A percentile compares a stretch with the other conserved stretches of the same genome.
Evolutionary conservation across 2,888 invertebrate genomes (phyloP).

Genomic region (Stenolophus ochropezus): DNA sequence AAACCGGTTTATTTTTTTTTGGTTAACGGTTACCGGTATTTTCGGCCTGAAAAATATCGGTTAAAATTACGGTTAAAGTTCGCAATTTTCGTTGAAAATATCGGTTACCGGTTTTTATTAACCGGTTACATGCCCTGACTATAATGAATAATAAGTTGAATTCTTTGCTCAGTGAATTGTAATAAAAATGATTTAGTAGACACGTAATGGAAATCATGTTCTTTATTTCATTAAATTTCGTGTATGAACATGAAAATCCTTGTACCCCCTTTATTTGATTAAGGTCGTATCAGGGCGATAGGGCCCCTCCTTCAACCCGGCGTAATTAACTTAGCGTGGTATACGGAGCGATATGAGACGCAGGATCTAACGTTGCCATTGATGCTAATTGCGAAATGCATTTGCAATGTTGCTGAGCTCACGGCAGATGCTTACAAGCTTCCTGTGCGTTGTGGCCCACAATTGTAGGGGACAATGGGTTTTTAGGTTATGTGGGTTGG

Average conservation of each 20-base stretch:
- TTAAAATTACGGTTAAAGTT: too few relatives aligned
- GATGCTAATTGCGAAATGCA: slow-evolving; percentile 35
- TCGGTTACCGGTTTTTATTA: too few relatives aligned
- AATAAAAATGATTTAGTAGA: too few relatives aligned
- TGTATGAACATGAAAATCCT: neutral
- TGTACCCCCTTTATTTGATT: neutral
- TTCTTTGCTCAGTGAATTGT: too few relatives aligned
- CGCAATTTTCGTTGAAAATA: too few relatives aligned
- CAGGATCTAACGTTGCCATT: neutral
- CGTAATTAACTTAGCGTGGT: neutral
- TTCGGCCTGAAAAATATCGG: too few relatives aligned
- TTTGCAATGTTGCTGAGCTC: slow-evolving; percentile 11
- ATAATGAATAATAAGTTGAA: too few relatives aligned
- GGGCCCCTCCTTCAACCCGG: neutral
- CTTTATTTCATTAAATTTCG: neutral
- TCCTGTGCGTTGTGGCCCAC: neutral
- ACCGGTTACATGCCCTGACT: too few relatives aligned
- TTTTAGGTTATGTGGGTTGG: neutral
- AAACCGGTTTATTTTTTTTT: too few relatives aligned
- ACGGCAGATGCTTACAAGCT: neutral
- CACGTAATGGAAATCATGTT: too few relatives aligned
- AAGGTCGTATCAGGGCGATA: neutral
- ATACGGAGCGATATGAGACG: neutral
- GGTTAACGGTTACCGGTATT: too few relatives aligned
- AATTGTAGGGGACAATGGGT: neutral